phyloP scores from a whole-genome alignment of 2,888 invertebrate genomes.

The Stenolophus ochropezus region DNA sequence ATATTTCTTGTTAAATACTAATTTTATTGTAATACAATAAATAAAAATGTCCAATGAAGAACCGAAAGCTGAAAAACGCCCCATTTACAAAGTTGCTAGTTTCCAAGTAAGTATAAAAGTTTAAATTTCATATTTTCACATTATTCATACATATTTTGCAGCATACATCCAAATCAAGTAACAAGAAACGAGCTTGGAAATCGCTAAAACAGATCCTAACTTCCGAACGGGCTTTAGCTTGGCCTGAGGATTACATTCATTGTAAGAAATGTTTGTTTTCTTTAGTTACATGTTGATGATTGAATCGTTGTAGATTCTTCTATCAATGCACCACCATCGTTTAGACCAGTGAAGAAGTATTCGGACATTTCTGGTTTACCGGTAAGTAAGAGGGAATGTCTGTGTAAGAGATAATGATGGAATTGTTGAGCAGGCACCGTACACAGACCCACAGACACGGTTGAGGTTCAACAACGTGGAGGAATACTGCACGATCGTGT shows the following conservation, averaged over 20 bases:
- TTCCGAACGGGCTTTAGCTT: constrained; percentile 85
- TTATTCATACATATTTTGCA: constrained; percentile 66
- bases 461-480: constrained; percentile 89
- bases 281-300: too few species aligned
- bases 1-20: not conserved
- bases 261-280: constrained; percentile 75
- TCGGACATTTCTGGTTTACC: constrained; percentile 93
- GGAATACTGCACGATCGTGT: constrained; percentile 90
- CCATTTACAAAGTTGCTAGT: constrained; percentile 69
- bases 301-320: constrained; percentile 81
- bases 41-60: constrained; percentile 65
- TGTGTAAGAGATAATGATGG: not conserved
- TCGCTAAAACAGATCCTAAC: constrained; percentile 91
- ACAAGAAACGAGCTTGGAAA: constrained; percentile 90
- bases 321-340: constrained; percentile 93
- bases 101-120: constrained; percentile 63
- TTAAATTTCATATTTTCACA: not conserved
- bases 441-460: constrained; percentile 93
- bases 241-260: constrained; percentile 85
- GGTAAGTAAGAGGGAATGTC: constrained; percentile 70
- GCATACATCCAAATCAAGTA: constrained; percentile 75
- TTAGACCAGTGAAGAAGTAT: constrained; percentile 93
- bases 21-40: not conserved
- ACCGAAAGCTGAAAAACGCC: constrained; percentile 67
- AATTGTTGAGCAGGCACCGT: constrained; percentile 78